Evolutionary conservation across 1,140 invertebrate genomes (phyloP), one percentile per base, ranked within the genome.

Genomic region (Phymorhynchus buccinoides): DNA sequence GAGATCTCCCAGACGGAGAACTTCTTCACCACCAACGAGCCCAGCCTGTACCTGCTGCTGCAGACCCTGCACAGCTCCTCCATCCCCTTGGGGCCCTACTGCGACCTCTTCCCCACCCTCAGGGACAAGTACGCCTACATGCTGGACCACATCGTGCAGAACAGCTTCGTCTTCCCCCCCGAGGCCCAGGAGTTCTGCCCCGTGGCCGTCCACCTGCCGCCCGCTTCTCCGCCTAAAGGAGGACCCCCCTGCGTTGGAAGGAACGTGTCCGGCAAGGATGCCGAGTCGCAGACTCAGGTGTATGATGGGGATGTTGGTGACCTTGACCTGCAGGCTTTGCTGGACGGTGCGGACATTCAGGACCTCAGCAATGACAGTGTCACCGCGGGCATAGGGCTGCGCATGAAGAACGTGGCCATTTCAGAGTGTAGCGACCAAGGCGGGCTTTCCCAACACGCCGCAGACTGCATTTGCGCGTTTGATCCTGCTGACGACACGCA

Each of bases 21-120:
- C 84, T 92, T 92, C 73, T 92, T 92, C 86, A 91, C 91, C 4
- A 88, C 89, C 30, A 90, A 92, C 80, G 90, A 90, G 81, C 90
- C 90, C 35, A 90, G 90, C 78, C 85, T 95, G 14, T 94, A 94
- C 89, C 93, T 95, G 85, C 90, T 96, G 83, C 90, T 96, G 37
- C 93, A 95, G 86, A 94, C 93, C 86, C 91, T 96, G 83, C 93
- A 94, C 84, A 94, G 95, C 85, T 95, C 95, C 89, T 93, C 93
- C 85, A 93, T 95, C 86, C 93, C 94, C 81, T 90, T 95, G 30
- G 92, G 93, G 39, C 94, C 94, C 79, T 95, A 95, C 87, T 92
- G 93, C 80, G 92, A 92, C 71, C 91, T 91, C 84, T 95, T 95
- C 91, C 93, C 94, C 83, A 91, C 92, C 7, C 87, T 95, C 35